A percentile compares a stretch with the other conserved stretches of the same genome.
phyloP scores from a whole-genome alignment of 2,888 invertebrate genomes.

The Bembecia ichneumoniformis region DNA sequence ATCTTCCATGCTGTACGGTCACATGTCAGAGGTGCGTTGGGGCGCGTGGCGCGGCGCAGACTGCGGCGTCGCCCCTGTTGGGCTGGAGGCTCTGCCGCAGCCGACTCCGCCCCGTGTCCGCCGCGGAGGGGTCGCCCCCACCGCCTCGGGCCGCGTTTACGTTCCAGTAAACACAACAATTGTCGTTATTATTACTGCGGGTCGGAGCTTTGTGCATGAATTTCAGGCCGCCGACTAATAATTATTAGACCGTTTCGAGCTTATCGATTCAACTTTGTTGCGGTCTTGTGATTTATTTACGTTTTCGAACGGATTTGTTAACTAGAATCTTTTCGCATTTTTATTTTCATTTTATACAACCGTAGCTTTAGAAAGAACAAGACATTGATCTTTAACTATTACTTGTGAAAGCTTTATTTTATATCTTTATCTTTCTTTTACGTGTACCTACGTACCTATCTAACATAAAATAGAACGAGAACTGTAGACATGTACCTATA shows the following conservation, averaged over 20 bases:
- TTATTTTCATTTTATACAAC: not conserved
- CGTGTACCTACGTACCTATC: no score
- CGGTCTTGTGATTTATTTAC: slow-evolving; percentile 17
- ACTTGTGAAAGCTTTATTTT: no score
- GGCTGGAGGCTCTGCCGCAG: slow-evolving; percentile 31
- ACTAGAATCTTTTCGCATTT: not conserved
- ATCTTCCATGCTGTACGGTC: slow-evolving; percentile 62
- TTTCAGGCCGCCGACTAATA: slow-evolving; percentile 70
- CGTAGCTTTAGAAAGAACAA: no score
- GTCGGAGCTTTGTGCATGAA: slow-evolving; percentile 71
- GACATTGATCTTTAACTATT: no score
- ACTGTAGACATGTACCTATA: no score
- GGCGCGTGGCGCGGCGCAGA: slow-evolving; percentile 57
- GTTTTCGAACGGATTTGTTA: not conserved
- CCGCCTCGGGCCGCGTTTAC: slow-evolving; percentile 50
- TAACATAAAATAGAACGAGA: no score
- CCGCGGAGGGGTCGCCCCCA: slow-evolving; percentile 15
- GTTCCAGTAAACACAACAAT: slow-evolving; percentile 73
- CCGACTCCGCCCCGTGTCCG: slow-evolving; percentile 26
- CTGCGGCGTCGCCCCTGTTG: slow-evolving; percentile 46
- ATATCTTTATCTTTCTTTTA: no score
- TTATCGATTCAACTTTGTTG: slow-evolving; percentile 64
- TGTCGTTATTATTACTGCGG: slow-evolving; percentile 72
- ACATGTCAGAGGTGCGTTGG: slow-evolving; percentile 61
- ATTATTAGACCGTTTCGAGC: slow-evolving; percentile 60